A percentile compares a stretch with the other conserved stretches of the same genome.
These are phyloP conservation scores for Artibeus lituratus DNA, from an alignment of 2,797 vertebrate species.

Conservation along the genomic window DNA sequence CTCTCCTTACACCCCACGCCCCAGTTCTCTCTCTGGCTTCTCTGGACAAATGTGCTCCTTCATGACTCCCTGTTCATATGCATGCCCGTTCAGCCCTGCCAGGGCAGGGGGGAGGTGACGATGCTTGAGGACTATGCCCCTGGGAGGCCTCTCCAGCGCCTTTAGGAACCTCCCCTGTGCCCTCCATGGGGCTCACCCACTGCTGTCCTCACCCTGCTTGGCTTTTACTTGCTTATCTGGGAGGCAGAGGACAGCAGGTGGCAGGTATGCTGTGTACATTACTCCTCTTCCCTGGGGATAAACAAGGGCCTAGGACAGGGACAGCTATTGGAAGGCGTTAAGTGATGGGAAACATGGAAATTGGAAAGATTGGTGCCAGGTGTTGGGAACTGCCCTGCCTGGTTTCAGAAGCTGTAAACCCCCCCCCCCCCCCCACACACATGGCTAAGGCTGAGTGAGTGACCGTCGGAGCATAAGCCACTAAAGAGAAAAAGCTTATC, in stretches of 20 bases:
- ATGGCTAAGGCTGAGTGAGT: too few species aligned
- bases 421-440: too few species aligned
- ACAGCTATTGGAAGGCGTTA: not conserved
- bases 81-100: not conserved
- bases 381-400: too few species aligned
- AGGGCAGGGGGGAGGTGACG: not conserved
- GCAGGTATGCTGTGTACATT: not conserved
- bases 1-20: not conserved
- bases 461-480: too few species aligned
- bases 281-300: not conserved
- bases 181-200: not conserved
- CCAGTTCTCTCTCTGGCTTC: not conserved
- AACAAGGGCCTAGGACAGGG: not conserved
- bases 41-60: not conserved
- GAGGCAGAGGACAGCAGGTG: not conserved
- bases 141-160: not conserved
- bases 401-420: too few species aligned
- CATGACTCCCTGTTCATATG: accelerated
- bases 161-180: not conserved
- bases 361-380: not conserved
- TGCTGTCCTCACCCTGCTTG: not conserved
- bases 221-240: not conserved
- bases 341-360: not conserved
- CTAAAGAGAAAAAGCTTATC: too few species aligned
- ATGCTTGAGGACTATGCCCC: not conserved